These are phyloP conservation scores for Cyclura pinguis DNA, from an alignment of 2,797 vertebrate genomes.

Conservation along the genomic window DNA sequence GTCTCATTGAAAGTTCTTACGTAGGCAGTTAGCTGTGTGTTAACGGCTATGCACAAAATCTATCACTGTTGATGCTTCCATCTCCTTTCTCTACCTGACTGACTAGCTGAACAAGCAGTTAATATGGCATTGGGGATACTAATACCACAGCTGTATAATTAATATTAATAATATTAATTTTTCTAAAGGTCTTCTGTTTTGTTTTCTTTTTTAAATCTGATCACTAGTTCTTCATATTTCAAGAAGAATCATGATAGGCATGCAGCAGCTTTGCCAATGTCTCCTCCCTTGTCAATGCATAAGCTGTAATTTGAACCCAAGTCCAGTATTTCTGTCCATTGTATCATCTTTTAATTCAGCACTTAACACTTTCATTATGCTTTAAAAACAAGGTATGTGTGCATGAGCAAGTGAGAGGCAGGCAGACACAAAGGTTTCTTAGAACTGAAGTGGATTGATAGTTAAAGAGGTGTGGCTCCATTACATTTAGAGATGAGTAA, in stretches of 20 bases:
- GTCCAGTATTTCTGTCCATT: not conserved
- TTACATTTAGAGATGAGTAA: slow-evolving; percentile 35
- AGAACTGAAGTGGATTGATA: slow-evolving; percentile 52
- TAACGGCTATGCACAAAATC: no score
- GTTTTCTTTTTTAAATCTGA: not conserved
- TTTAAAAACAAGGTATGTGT: slow-evolving; percentile 61
- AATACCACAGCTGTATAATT: not conserved
- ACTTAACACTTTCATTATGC: slow-evolving; percentile 3
- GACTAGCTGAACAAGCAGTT: not conserved
- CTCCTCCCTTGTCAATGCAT: not conserved
- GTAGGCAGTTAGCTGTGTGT: not conserved
- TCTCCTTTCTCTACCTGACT: not conserved
- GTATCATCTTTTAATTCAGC: slow-evolving; percentile 19
- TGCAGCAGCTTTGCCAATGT: not conserved
- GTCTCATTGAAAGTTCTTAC: not conserved
- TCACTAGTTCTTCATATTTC: not conserved
- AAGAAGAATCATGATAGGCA: not conserved
- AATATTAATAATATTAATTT: not conserved
- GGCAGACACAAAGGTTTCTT: slow-evolving; percentile 26
- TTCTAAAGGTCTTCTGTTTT: not conserved
- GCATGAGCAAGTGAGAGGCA: slow-evolving; percentile 40
- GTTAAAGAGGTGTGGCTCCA: slow-evolving; percentile 67
- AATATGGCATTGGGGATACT: not conserved
- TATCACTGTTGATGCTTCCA: not conserved
- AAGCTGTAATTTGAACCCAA: not conserved